Percentiles rank a stretch among this genome's conserved stretches.
phyloP scores from a whole-genome alignment of 2,888 invertebrate genomes.

The Hartigia nigra region DNA sequence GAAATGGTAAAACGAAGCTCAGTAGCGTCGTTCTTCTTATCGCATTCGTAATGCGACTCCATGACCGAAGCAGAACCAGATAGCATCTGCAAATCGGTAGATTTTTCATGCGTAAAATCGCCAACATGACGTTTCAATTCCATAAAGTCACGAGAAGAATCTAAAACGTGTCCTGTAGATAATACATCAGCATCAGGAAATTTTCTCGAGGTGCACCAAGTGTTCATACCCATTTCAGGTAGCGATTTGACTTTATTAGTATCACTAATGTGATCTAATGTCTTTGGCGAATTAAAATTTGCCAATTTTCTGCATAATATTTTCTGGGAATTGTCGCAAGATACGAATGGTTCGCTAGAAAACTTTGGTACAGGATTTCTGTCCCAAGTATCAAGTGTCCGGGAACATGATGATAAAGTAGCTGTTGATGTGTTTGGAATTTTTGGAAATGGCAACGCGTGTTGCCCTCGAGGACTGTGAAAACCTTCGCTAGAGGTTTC shows the following conservation, averaged over 20 bases:
- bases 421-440: background rate
- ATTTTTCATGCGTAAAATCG: constrained; percentile 26
- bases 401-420: background rate
- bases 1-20: background rate
- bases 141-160: background rate
- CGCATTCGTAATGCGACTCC: background rate
- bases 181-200: background rate
- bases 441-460: background rate
- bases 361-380: background rate
- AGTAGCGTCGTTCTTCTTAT: background rate
- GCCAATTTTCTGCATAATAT: background rate
- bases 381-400: background rate
- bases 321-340: background rate
- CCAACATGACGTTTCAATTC: constrained; percentile 8
- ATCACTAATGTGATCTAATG: background rate
- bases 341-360: background rate
- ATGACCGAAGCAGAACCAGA: background rate
- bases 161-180: background rate
- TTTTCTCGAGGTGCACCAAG: background rate
- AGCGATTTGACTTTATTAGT: background rate
- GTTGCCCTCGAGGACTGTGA: constrained; percentile 11
- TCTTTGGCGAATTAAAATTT: background rate
- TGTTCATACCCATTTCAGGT: background rate
- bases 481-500: constrained; percentile 23
- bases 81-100: constrained; percentile 12